Evolutionary conservation across 2,113 vertebrate species (phyloP).

Genomic region (Cryptotis parvus): DNA sequence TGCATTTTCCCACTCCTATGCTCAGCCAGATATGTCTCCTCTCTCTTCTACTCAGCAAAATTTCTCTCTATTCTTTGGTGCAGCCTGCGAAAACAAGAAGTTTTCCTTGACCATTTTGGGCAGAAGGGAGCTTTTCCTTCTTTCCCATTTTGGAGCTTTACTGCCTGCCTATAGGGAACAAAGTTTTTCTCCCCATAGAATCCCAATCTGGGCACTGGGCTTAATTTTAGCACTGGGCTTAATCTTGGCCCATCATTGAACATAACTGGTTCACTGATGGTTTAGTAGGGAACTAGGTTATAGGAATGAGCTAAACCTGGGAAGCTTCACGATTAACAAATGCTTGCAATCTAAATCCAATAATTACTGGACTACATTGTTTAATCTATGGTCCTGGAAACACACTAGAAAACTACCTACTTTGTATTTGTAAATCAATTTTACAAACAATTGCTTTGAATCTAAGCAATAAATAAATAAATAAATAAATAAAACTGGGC

Average conservation of each 20-base stretch:
- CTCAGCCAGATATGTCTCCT: neutral
- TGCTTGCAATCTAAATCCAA: neutral
- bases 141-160: neutral
- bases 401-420: neutral
- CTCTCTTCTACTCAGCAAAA: neutral
- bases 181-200: neutral
- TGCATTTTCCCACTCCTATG: neutral
- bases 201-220: too few species aligned
- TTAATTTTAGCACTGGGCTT: neutral
- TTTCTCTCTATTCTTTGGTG: neutral
- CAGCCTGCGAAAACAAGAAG: neutral
- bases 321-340: neutral
- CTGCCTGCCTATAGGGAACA: neutral
- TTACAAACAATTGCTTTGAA: neutral
- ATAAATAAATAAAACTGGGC: neutral
- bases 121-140: neutral
- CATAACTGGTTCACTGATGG: neutral
- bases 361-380: neutral
- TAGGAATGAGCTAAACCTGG: neutral
- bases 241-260: neutral
- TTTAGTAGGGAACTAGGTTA: neutral
- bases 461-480: too few species aligned
- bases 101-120: neutral
- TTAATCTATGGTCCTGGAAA: neutral
- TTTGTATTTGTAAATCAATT: slow-evolving; percentile 13